These are phyloP conservation scores for Melanerpes formicivorus DNA, from an alignment of 2,113 vertebrate species.

Conservation along the genomic window DNA sequence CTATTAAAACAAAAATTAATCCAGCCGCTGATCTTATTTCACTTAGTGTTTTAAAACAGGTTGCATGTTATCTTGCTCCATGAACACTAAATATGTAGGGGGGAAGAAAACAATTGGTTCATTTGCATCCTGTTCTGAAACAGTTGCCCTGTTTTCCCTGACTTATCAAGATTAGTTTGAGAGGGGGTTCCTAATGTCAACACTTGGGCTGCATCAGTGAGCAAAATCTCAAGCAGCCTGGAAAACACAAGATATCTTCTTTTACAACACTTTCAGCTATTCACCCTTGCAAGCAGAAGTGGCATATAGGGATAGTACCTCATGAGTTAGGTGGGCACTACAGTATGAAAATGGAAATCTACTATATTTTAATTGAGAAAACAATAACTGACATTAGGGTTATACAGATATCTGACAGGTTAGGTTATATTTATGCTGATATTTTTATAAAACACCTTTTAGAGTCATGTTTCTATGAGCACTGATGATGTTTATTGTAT, in stretches of 20 bases:
- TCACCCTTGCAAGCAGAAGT: not conserved
- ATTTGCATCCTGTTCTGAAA: not conserved
- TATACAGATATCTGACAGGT: not conserved
- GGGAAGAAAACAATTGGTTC: not conserved
- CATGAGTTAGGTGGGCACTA: not conserved
- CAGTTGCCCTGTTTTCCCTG: not conserved
- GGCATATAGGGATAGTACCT: not conserved
- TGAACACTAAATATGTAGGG: no score
- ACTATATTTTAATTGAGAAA: not conserved
- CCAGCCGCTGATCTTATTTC: conserved; percentile 71
- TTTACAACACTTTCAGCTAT: not conserved
- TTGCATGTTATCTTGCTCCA: no score
- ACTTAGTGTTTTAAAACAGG: conserved; percentile 50
- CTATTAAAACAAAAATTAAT: conserved; percentile 59
- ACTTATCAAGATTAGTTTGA: not conserved
- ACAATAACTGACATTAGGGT: not conserved
- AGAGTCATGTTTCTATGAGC: conserved; percentile 49
- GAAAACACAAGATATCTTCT: not conserved
- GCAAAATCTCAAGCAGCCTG: not conserved
- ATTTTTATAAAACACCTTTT: conserved; percentile 29
- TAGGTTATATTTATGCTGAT: conserved; percentile 7
- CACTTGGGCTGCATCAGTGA: not conserved
- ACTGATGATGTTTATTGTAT: conserved; percentile 50
- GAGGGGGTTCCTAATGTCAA: not conserved
- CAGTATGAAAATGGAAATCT: not conserved